Evolutionary conservation across 2,888 invertebrate genomes (phyloP), one percentile per base, ranked within the genome.

Genomic region (Ctena decussata): DNA sequence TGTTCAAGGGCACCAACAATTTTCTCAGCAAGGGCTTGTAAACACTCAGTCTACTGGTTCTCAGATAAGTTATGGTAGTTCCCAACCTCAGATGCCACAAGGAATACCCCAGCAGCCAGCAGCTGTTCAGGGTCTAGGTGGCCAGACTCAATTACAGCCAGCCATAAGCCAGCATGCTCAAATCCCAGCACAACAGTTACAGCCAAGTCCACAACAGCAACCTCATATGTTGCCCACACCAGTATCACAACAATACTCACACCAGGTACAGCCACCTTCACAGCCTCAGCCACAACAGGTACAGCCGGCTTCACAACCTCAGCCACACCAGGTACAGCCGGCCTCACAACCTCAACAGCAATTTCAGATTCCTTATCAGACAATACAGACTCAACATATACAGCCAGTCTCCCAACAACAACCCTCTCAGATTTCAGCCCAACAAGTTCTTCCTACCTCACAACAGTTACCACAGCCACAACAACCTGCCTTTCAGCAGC

Each of bases 361-460:
- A 70, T 57, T 41, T 70, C 88, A 82, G 75, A 72, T 76, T n/a
- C 78, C 60, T n/a, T 15, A 41, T 41, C 41, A 41, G 41, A 41
- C 15, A 15, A 6, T 87, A 83, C 32, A 46, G 49, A 18, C 37
- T 41, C 15, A 77, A 41, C n/a, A n/a, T n/a, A 49, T 79, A 65
- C 30, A 32, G 32, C 65, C 27, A 65, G 30, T 5, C 6, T 65
- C 32, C n/a, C 78, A 32, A 35, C 82, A 77, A 37, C 97, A 18
- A 97, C 97, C 21, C 15, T 6, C 32, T 27, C 49, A 44, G 15
- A 97, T 97, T 93, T 97, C 97, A 91, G 96, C 97, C 69, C 97
- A 97, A 1, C 95, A 97, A 53, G 96, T 96, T 91, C 97, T 97
- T 0, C 96, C 97, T 92, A 46, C 15, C 24, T 70, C n/a, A 35